Evolutionary conservation across 2,888 invertebrate species (phyloP).

Genomic region (Drosophila algonquin): DNA sequence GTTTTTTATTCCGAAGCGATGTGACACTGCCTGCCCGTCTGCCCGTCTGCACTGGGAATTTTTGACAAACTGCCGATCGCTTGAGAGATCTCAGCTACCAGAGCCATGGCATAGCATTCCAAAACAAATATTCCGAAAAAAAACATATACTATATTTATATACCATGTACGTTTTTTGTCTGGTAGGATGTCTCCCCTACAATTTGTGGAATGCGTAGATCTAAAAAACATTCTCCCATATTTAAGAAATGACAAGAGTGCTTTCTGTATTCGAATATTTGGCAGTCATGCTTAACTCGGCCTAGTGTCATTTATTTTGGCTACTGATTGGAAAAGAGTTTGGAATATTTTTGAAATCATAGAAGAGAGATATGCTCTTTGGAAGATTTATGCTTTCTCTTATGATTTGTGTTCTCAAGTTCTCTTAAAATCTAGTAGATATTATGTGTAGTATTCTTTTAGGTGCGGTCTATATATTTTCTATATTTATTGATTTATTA

Average conservation of each 20-base stretch:
- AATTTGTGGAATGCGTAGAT: conserved; percentile 46
- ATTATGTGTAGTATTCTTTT: conserved; percentile 25
- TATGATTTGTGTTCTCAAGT: not conserved
- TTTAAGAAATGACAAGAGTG: conserved; percentile 22
- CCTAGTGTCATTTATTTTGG: conserved; percentile 29
- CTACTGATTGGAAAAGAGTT: conserved; percentile 27
- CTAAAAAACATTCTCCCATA: conserved; percentile 38
- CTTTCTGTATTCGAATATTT: conserved; percentile 28
- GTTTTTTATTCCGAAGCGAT: conserved; percentile 45
- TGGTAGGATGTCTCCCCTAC: conserved; percentile 20
- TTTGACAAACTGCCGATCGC: conserved; percentile 70
- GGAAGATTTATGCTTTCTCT: conserved; percentile 6
- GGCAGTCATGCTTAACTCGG: conserved; percentile 14
- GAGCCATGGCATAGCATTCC: conserved; percentile 25
- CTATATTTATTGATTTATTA: too few species aligned
- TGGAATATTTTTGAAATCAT: conserved; percentile 6
- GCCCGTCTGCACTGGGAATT: conserved; percentile 50
- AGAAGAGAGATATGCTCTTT: not conserved
- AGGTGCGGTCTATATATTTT: conserved; percentile 9
- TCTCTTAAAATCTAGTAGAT: not conserved
- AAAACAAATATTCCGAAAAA: conserved; percentile 32
- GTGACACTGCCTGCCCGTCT: conserved; percentile 51
- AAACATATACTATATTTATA: conserved; percentile 12
- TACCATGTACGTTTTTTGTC: conserved; percentile 16
- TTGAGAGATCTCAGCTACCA: conserved; percentile 30